These are phyloP conservation scores for Enteromius trimaculatus DNA, from an alignment of 2,797 vertebrate genomes.

Conservation along the genomic window DNA sequence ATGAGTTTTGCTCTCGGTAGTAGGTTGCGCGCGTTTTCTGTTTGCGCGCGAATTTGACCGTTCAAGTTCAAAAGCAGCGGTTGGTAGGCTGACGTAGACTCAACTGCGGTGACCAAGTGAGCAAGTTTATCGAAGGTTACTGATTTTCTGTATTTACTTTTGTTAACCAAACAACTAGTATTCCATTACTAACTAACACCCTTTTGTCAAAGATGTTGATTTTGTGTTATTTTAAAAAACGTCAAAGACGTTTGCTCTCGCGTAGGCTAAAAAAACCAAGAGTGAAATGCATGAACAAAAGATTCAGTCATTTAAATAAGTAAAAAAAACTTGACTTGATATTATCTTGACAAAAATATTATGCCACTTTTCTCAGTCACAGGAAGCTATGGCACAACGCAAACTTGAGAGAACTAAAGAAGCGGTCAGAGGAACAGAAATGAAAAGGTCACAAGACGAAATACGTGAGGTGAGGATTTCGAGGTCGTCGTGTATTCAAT, in stretches of 20 bases:
- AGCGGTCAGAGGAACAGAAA: conserved; percentile 50
- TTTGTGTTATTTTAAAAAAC: not conserved
- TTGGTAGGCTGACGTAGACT: not conserved
- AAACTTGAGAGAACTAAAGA: not conserved
- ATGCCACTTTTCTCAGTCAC: not conserved
- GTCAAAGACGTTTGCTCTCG: not conserved
- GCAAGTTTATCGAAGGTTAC: not conserved
- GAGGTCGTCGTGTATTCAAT: not conserved
- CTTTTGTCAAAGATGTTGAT: not conserved
- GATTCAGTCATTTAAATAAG: not conserved
- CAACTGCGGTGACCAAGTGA: not conserved
- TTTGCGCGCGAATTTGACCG: not conserved
- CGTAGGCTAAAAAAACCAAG: not conserved
- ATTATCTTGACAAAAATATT: not conserved
- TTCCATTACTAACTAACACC: not conserved
- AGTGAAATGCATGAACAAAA: not conserved
- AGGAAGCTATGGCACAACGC: not conserved
- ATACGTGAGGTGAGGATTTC: conserved; percentile 63
- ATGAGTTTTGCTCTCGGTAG: not conserved
- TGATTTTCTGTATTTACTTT: not conserved
- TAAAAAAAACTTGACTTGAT: not conserved
- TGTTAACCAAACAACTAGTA: not conserved
- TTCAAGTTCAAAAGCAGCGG: conserved; percentile 13
- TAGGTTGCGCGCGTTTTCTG: not conserved
- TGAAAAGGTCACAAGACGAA: conserved; percentile 52